Evolutionary conservation across 2,888 invertebrate species (phyloP).

Genomic region (Acrocyrtus sp.): DNA sequence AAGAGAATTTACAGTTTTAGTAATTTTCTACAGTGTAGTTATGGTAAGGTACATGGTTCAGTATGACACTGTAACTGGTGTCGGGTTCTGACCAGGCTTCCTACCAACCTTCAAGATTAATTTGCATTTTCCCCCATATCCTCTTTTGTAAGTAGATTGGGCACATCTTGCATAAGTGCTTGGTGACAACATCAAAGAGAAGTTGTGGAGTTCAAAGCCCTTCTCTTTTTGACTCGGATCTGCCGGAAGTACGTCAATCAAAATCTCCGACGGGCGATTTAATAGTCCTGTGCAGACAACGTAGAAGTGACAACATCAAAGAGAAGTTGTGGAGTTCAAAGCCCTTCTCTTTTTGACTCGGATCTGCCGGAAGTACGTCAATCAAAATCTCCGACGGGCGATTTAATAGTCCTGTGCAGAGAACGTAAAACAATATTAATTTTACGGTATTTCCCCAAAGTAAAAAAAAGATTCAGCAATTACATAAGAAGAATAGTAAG

Average conservation of each 20-base stretch:
- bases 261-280: slow-evolving; percentile 41
- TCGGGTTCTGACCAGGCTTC: background rate
- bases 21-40: too few relatives aligned
- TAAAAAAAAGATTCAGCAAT: slow-evolving; percentile 5
- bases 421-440: too few relatives aligned
- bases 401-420: slow-evolving; percentile 30
- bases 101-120: slow-evolving; percentile 41
- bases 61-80: slow-evolving; percentile 28
- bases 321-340: slow-evolving; percentile 41
- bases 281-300: slow-evolving; percentile 20
- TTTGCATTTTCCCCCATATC: slow-evolving; percentile 50
- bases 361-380: slow-evolving; percentile 37
- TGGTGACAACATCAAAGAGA: slow-evolving; percentile 37
- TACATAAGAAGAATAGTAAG: background rate
- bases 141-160: slow-evolving; percentile 37
- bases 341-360: background rate
- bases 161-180: slow-evolving; percentile 46
- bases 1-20: too few relatives aligned
- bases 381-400: slow-evolving; percentile 44
- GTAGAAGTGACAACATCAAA: slow-evolving; percentile 18
- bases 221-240: slow-evolving; percentile 1
- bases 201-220: slow-evolving; percentile 36
- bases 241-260: slow-evolving; percentile 43
- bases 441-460: too few relatives aligned
- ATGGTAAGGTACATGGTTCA: too few relatives aligned